Conservation (phyloP, 2,888 invertebrate genomes). For the Noctua janthina region DNA sequence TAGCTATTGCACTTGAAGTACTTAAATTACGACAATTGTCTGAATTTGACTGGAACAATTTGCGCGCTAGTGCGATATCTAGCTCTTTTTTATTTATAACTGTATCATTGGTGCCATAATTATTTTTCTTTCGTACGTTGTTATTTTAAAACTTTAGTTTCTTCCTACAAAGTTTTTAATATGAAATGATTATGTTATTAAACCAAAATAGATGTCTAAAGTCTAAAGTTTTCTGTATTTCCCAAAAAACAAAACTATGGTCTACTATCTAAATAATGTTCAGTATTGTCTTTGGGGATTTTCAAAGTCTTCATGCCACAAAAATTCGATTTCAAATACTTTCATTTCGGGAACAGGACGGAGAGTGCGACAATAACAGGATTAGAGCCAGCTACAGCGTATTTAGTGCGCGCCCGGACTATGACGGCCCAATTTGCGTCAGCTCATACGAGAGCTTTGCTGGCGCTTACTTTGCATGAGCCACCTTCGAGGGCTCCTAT, state of each 20-base stretch:
- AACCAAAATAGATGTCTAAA: background rate
- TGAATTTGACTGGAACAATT: no score
- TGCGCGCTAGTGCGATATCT: no score
- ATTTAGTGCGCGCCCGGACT: slow-evolving; percentile 85
- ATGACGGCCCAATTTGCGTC: slow-evolving; percentile 87
- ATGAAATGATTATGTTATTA: background rate
- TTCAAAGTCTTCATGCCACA: background rate
- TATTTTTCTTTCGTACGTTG: background rate
- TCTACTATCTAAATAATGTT: background rate
- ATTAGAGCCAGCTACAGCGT: slow-evolving; percentile 86
- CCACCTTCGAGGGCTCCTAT: slow-evolving; percentile 86
- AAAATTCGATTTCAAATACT: background rate
- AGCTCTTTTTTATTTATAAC: no score
- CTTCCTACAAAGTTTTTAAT: background rate
- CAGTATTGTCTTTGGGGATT: background rate
- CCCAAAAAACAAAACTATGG: background rate
- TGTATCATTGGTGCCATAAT: background rate
- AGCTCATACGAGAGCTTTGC: slow-evolving; percentile 83
- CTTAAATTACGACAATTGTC: no score
- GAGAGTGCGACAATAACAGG: slow-evolving; percentile 86
- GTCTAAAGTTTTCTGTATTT: background rate
- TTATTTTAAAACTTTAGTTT: background rate
- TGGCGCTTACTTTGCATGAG: slow-evolving; percentile 86
- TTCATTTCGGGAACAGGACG: slow-evolving; percentile 69
- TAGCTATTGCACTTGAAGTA: no score